These are phyloP conservation scores for Pituophis catenifer DNA, from an alignment of 2,113 vertebrate genomes.

Conservation along the genomic window DNA sequence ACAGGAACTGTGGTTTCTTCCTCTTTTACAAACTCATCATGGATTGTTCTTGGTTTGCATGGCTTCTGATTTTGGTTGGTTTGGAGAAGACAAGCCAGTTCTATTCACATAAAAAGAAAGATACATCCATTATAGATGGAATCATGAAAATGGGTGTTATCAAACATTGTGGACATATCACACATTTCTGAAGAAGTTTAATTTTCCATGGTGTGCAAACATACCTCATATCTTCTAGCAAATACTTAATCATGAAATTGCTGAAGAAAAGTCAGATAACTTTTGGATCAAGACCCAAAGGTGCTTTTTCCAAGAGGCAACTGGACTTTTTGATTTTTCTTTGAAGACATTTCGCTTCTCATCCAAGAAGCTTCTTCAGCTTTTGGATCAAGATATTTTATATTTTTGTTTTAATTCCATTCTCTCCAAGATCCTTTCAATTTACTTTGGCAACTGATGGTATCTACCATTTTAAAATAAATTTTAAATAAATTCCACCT, in stretches of 20 bases:
- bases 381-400: neutral
- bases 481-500: neutral
- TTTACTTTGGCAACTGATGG: rapidly evolving
- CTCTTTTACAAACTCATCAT: neutral
- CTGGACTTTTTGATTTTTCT: no score
- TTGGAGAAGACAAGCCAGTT: neutral
- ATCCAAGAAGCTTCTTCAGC: no score
- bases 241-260: neutral
- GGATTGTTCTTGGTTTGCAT: neutral
- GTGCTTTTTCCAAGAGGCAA: no score
- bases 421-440: rapidly evolving
- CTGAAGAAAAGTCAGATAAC: neutral
- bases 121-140: neutral
- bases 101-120: neutral
- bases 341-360: no score
- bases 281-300: neutral
- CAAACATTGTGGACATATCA: neutral
- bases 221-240: neutral
- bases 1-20: neutral
- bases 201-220: neutral
- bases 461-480: neutral
- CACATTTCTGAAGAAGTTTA: neutral
- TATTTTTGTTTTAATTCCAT: neutral
- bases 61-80: neutral
- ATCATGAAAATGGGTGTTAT: neutral